phyloP scores from a whole-genome alignment of 2,797 vertebrate genomes.

The Aphelocoma californica region DNA sequence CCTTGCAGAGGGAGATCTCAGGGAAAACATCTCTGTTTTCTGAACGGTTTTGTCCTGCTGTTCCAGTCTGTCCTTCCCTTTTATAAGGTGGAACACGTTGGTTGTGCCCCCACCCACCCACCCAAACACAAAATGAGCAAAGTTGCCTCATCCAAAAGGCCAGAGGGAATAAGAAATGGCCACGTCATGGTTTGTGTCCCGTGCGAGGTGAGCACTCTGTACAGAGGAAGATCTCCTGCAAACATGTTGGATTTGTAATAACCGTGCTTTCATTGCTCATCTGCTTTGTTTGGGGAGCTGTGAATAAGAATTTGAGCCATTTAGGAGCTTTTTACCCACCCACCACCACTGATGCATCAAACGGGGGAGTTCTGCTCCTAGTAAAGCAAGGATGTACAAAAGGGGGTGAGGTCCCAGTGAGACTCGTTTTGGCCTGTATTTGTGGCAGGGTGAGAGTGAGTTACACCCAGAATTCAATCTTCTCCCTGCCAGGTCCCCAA shows the following conservation, averaged over 20 bases:
- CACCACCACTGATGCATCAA: background rate
- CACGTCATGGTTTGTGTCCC: accelerated
- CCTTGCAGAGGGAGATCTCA: background rate
- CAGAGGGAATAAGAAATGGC: background rate
- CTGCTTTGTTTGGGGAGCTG: background rate
- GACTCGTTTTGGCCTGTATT: background rate
- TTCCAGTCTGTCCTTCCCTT: background rate
- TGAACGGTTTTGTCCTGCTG: background rate
- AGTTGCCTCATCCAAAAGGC: background rate
- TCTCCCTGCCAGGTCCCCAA: background rate
- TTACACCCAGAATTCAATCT: background rate
- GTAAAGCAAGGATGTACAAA: background rate
- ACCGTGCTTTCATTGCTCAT: background rate
- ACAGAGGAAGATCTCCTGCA: background rate
- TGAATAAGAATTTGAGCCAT: background rate
- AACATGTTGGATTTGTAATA: accelerated
- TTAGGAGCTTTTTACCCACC: background rate
- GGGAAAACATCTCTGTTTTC: background rate
- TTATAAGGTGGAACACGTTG: background rate
- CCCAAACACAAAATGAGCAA: background rate
- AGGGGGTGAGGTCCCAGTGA: background rate
- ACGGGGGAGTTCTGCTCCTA: background rate
- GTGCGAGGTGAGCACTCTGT: background rate
- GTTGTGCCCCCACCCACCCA: no score
- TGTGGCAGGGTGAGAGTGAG: background rate